Conservation (phyloP, 2,888 invertebrate genomes). For the Drosophila maculinotata region DNA sequence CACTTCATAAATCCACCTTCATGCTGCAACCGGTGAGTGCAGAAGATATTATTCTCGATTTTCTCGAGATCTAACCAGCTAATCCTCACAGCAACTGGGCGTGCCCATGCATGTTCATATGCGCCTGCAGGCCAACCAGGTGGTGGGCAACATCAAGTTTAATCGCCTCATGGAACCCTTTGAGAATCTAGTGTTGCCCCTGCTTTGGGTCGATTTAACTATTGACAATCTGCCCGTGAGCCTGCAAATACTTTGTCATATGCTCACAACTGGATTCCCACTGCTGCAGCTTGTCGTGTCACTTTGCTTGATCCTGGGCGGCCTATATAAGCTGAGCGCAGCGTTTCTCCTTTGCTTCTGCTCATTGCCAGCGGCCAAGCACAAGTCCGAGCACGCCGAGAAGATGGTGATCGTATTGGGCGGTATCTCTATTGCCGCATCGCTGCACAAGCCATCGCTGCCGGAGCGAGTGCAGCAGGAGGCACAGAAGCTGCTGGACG, state of each 20-base stretch:
- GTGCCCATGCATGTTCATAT: constrained; percentile 88
- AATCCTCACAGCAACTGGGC: constrained; percentile 87
- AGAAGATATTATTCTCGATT: not conserved
- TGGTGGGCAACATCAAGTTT: constrained; percentile 88
- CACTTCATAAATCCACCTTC: constrained; percentile 86
- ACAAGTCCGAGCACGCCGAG: constrained; percentile 42
- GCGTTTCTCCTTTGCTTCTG: constrained; percentile 79
- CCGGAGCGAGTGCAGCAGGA: constrained; percentile 36
- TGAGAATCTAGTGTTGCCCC: constrained; percentile 88
- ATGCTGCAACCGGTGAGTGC: constrained; percentile 89
- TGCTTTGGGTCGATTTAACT: constrained; percentile 90
- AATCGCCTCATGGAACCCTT: constrained; percentile 88
- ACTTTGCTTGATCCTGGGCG: constrained; percentile 85
- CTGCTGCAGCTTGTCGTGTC: constrained; percentile 85
- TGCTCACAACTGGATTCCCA: constrained; percentile 86
- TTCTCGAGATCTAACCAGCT: not conserved
- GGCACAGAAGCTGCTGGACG: constrained; percentile 55
- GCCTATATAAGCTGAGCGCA: constrained; percentile 85
- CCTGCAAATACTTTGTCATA: constrained; percentile 85
- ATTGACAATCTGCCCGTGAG: constrained; percentile 85
- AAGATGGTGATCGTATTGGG: constrained; percentile 26
- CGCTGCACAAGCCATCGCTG: constrained; percentile 44
- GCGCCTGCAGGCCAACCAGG: constrained; percentile 90
- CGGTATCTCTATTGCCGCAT: constrained; percentile 22
- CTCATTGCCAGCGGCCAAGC: constrained; percentile 55